phyloP scores from a whole-genome alignment of 2,888 invertebrate genomes.

The Ochropleura plecta region DNA sequence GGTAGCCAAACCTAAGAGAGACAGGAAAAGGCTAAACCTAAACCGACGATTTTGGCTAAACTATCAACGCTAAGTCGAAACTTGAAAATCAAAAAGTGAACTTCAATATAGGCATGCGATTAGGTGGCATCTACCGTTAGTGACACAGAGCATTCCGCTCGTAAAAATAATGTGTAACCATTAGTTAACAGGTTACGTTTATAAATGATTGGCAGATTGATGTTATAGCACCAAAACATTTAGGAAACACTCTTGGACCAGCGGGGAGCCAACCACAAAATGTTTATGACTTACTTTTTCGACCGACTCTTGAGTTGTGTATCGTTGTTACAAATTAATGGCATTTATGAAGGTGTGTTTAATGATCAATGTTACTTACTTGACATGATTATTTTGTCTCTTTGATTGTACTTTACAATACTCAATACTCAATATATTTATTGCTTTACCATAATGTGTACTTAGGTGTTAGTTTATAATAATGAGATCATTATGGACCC shows the following conservation, averaged over 20 bases:
- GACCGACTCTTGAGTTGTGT: slow-evolving; percentile 12
- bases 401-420: not conserved
- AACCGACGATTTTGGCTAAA: not conserved
- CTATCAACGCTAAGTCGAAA: not conserved
- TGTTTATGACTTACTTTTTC: slow-evolving; percentile 30
- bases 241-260: slow-evolving; percentile 45
- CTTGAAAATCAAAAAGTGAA: not conserved
- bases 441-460: no score
- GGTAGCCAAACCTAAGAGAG: no score
- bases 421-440: no score
- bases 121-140: not conserved
- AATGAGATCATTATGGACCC: no score
- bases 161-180: slow-evolving; percentile 20
- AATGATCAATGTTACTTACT: not conserved
- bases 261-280: slow-evolving; percentile 38
- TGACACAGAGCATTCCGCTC: not conserved
- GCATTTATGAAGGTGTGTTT: not conserved
- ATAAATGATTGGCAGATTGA: slow-evolving; percentile 48
- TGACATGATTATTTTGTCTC: not conserved
- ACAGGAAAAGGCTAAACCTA: not conserved
- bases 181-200: slow-evolving; percentile 32
- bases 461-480: no score
- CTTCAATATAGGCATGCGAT: not conserved
- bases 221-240: slow-evolving; percentile 40
- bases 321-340: slow-evolving; percentile 34